A percentile compares a stretch with the other conserved stretches of the same genome.
Evolutionary conservation across 2,888 invertebrate species (phyloP).

Genomic region (Perizoma flavofasciatum): DNA sequence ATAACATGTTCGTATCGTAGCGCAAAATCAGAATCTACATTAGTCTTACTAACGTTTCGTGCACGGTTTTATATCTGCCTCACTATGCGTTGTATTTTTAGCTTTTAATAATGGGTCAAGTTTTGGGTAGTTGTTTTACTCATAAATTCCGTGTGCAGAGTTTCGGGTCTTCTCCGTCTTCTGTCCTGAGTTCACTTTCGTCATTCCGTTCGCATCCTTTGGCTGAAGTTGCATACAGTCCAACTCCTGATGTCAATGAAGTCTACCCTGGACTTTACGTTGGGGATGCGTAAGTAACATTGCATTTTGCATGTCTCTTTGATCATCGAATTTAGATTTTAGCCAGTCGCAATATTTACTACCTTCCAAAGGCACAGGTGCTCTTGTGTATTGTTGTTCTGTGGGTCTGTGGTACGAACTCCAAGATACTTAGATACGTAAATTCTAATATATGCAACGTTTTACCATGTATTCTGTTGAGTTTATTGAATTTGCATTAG

Average conservation of each 20-base stretch:
- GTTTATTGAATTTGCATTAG: too few species aligned
- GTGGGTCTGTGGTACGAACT: too few species aligned
- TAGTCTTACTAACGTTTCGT: slow-evolving; percentile 37
- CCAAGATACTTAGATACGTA: too few species aligned
- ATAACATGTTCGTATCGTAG: slow-evolving; percentile 29
- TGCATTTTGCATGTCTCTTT: slow-evolving; percentile 12
- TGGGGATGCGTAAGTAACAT: slow-evolving; percentile 87
- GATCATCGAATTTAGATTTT: background rate
- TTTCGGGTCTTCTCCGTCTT: slow-evolving; percentile 68
- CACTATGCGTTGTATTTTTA: slow-evolving; percentile 19
- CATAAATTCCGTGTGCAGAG: slow-evolving; percentile 60
- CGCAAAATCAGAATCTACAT: slow-evolving; percentile 17
- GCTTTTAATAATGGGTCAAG: slow-evolving; percentile 52
- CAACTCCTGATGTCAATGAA: slow-evolving; percentile 88
- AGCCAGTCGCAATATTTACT: too few species aligned
- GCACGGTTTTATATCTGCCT: slow-evolving; percentile 28
- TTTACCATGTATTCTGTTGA: too few species aligned
- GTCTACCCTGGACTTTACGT: slow-evolving; percentile 89
- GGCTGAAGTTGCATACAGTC: slow-evolving; percentile 67
- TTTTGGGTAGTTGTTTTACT: slow-evolving; percentile 55
- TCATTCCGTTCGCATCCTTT: slow-evolving; percentile 65
- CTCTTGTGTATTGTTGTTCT: too few species aligned
- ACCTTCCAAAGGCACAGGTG: background rate
- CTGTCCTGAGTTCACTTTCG: slow-evolving; percentile 69
- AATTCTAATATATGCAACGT: too few species aligned